Conservation (phyloP, 2,888 invertebrate species). For the Andrena hattorfiana region DNA sequence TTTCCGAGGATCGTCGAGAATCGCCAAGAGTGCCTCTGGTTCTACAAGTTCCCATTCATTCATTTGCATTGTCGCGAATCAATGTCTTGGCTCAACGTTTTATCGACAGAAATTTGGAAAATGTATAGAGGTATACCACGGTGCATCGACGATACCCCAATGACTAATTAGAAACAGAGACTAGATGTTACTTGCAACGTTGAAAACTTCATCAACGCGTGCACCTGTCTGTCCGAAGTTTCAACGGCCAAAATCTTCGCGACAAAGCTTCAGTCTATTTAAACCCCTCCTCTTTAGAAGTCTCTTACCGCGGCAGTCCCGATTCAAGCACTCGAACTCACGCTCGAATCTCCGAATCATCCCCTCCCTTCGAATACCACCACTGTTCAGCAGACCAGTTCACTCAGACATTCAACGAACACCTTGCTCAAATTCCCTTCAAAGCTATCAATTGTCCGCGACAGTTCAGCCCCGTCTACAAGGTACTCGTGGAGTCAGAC, state of each 20-base stretch:
- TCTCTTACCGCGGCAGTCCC: neutral
- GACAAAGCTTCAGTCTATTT: slow-evolving; percentile 10
- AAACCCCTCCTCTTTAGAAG: neutral
- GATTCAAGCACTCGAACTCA: neutral
- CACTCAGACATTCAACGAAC: slow-evolving; percentile 1
- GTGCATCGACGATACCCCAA: no score
- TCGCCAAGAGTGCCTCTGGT: slow-evolving; percentile 30
- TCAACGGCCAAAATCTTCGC: neutral
- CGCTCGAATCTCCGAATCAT: no score
- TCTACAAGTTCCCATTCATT: neutral
- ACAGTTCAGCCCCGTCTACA: neutral
- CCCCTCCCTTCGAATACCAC: neutral
- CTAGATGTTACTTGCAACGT: neutral
- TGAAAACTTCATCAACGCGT: neutral
- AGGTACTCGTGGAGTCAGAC: slow-evolving; percentile 89
- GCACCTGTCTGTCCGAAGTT: neutral
- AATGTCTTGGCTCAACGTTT: slow-evolving; percentile 18
- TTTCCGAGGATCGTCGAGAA: slow-evolving; percentile 38
- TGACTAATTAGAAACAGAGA: neutral
- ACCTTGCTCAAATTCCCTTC: neutral
- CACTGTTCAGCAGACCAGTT: neutral
- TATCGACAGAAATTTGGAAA: neutral
- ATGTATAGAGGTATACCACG: no score
- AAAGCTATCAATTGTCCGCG: slow-evolving; percentile 6
- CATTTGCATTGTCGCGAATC: slow-evolving; percentile 16